Evolutionary conservation across 2,888 invertebrate species (phyloP).

Genomic region (Oscheius sp.): DNA sequence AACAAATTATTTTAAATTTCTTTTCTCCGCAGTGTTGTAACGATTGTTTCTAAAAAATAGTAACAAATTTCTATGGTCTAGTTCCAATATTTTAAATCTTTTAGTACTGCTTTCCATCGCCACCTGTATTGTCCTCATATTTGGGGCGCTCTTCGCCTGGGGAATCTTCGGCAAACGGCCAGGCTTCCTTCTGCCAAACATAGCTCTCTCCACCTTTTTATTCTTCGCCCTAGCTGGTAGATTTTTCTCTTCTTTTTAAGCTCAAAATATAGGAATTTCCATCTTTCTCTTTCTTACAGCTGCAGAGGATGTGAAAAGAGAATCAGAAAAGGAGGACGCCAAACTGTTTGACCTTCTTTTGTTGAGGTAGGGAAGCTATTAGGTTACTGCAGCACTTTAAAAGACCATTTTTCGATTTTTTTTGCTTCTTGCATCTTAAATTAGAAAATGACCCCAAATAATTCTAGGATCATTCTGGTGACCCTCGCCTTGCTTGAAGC

Average conservation of each 20-base stretch:
- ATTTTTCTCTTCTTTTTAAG: neutral
- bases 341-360: neutral
- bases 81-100: too few species aligned
- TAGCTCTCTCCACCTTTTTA: constrained; percentile 18
- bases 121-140: constrained; percentile 20
- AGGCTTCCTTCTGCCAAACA: constrained; percentile 18
- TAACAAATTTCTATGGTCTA: neutral
- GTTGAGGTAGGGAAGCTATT: neutral
- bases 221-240: constrained; percentile 20
- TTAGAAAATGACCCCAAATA: neutral
- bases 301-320: constrained; percentile 13
- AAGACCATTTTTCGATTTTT: too few species aligned
- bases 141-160: constrained; percentile 23
- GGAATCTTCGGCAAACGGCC: constrained; percentile 23
- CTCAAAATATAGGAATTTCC: constrained; percentile 1
- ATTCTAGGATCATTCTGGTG: constrained; percentile 15
- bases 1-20: neutral
- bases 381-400: neutral
- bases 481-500: constrained; percentile 1
- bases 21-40: neutral
- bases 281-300: constrained; percentile 22
- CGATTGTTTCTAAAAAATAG: neutral
- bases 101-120: constrained; percentile 13
- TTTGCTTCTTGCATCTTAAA: neutral
- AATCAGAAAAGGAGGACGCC: neutral